Evolutionary conservation across 2,888 invertebrate species (phyloP).

Genomic region (Dorcus hopei): DNA sequence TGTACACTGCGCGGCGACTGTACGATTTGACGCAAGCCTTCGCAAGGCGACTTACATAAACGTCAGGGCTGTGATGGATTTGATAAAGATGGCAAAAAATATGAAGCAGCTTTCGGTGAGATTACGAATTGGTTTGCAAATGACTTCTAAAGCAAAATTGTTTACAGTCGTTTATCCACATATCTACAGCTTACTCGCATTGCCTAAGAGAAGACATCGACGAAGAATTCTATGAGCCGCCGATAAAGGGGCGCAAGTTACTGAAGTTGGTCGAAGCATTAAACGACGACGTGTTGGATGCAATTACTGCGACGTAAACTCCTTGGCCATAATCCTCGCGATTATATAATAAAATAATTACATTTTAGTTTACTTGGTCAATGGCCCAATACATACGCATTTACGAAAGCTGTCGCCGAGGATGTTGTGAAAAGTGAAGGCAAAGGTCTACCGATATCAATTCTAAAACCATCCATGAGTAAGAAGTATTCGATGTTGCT

Average conservation of each 20-base stretch:
- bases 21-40: conserved; percentile 70
- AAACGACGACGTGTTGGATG: conserved; percentile 65
- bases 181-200: conserved; percentile 91
- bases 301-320: conserved; percentile 59
- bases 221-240: conserved; percentile 84
- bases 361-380: conserved; percentile 64
- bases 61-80: conserved; percentile 61
- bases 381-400: conserved; percentile 90
- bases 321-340: not conserved
- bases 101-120: conserved; percentile 57
- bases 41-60: conserved; percentile 66
- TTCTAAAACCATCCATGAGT: too few relatives aligned
- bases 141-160: not conserved
- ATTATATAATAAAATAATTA: conserved; percentile 13
- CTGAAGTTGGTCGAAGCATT: conserved; percentile 78
- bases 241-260: conserved; percentile 70
- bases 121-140: not conserved
- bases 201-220: conserved; percentile 75
- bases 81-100: conserved; percentile 48
- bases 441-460: too few relatives aligned
- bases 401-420: conserved; percentile 90
- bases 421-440: conserved; percentile 27
- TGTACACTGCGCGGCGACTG: conserved; percentile 55
- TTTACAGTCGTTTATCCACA: conserved; percentile 66
- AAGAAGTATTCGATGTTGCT: not conserved